Base-by-base conservation (phyloP, 2,888 invertebrate species). In the Agrypnus murinus region DNA sequence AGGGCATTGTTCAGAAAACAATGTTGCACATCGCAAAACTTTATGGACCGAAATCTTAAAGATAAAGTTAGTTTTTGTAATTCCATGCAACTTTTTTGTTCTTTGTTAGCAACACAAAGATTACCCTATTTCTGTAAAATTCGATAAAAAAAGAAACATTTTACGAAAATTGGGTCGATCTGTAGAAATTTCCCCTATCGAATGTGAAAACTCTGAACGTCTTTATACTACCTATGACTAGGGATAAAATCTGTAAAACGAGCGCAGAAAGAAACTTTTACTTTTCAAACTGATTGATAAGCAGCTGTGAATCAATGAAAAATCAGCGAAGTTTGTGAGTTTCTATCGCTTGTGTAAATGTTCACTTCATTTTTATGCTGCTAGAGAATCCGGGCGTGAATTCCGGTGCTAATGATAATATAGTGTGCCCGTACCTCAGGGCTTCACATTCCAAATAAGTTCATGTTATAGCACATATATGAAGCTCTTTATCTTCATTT, bases 261-360 rank as follows among this genome's bases (percentile, higher is more conserved):
- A 14, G 25, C 38, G 25, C 38, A 50, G 38, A 59, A 59, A 58
- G 38, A 59, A 59, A 58, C 40, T 38, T 59, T 58, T 59, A 59
- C 65, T 68, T 25, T 55, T 32, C 32, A 73, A 65, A 60, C 38
- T 73, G 73, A 73, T 73, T 71, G 71, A 73, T 71, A 73, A 71
- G 66, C 68, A 69, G 60, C 34, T 62, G 50, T 57, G 65, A 72
- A 64, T 69, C 69, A 63, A 65, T 70, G 50, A 64, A 58, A 65
- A 59, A 43, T 55, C 48, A 43, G 45, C 25, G 14, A 59, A 63
- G 65, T 65, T 68, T 48, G 68, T 50, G 59, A 66, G 65, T 70
- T 66, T 66, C 40, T 32, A 53, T 60, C 68, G 62, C 38, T 63
- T 59, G 50, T 59, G 68, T 57, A 55, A 64, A 60, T 40, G 58